phyloP scores from a whole-genome alignment of 2,888 invertebrate genomes.

The Deroplatys truncata region DNA sequence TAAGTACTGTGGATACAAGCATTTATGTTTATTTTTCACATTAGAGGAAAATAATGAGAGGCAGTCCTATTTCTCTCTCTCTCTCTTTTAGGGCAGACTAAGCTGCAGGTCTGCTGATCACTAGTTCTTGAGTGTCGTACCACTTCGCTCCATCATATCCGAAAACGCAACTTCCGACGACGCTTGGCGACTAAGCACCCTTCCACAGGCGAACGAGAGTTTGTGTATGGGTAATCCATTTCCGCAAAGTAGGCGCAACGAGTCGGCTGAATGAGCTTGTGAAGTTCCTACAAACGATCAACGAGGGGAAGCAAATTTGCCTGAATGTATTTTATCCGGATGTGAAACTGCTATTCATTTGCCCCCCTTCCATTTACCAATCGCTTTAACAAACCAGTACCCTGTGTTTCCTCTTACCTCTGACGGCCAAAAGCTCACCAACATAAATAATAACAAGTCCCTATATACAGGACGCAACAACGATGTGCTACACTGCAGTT shows the following conservation, averaged over 20 bases:
- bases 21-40: too few relatives aligned
- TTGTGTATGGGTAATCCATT: background rate
- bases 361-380: background rate
- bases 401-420: background rate
- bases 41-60: background rate
- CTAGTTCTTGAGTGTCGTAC: too few relatives aligned
- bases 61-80: too few relatives aligned
- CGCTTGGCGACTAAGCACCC: too few relatives aligned
- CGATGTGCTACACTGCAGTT: too few relatives aligned
- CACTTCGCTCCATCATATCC: too few relatives aligned
- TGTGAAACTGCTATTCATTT: background rate
- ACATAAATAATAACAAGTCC: background rate
- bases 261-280: background rate
- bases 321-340: background rate
- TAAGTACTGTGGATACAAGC: too few relatives aligned
- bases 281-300: background rate
- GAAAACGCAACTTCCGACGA: too few relatives aligned
- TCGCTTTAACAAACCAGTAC: background rate
- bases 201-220: background rate
- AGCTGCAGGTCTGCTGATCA: too few relatives aligned
- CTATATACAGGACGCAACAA: background rate
- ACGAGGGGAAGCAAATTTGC: background rate
- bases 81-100: too few relatives aligned
- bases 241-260: background rate
- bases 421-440: background rate